Conservation (phyloP, 2,797 vertebrate species). For the Phrynocephalus vlangalii region DNA sequence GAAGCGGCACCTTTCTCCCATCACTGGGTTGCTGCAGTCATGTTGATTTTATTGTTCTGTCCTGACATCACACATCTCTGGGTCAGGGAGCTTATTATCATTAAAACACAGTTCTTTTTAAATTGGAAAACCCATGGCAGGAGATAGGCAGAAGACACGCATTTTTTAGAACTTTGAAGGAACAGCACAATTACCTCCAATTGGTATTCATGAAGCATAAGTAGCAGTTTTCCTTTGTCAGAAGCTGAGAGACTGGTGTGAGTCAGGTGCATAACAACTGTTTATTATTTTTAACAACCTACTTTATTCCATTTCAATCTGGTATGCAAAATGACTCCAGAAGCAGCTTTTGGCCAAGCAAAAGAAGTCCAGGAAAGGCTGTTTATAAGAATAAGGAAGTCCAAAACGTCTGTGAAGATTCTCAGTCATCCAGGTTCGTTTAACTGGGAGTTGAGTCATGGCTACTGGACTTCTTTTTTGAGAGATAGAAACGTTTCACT, state of each 20-base stretch:
- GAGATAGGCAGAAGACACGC: not conserved
- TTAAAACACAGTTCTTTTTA: not conserved
- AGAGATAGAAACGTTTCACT: too few species aligned
- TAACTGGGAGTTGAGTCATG: too few species aligned
- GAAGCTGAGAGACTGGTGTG: conserved; percentile 32
- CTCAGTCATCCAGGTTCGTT: too few species aligned
- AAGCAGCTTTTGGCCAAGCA: not conserved
- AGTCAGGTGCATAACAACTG: conserved; percentile 28
- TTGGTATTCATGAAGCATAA: conserved; percentile 34
- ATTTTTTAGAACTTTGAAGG: accelerated
- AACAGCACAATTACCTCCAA: not conserved
- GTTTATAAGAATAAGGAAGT: conserved; percentile 17
- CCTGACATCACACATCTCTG: not conserved
- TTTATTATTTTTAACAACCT: conserved; percentile 53
- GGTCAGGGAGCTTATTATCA: not conserved
- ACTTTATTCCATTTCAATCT: conserved; percentile 24
- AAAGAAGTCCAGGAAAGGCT: conserved; percentile 22
- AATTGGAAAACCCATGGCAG: not conserved
- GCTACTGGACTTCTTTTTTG: too few species aligned
- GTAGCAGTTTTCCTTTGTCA: conserved; percentile 44
- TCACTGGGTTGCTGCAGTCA: not conserved
- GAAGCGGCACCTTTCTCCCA: not conserved
- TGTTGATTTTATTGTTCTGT: not conserved
- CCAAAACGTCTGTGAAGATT: too few species aligned
- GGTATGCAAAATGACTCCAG: conserved; percentile 8